Evolutionary conservation across 2,113 vertebrate species (phyloP), one percentile per base, ranked within the genome.

Genomic region (Ivindomyrus marchei): DNA sequence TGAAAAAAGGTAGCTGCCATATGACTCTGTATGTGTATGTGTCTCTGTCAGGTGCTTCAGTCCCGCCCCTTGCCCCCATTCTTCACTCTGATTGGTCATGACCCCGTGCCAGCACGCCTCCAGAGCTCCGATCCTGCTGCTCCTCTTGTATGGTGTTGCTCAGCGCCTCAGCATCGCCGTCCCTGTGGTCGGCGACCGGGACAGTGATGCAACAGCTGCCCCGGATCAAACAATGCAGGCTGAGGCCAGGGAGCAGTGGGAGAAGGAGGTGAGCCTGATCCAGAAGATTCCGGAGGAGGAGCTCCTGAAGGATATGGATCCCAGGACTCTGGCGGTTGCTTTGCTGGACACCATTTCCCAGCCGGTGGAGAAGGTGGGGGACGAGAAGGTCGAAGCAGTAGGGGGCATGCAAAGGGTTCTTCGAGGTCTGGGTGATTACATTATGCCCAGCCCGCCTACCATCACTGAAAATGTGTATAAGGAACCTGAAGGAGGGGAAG

Each of bases 261-360:
- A 91, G 92, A 94, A 93, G 1, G 91, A 91, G 89, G 89, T 87
- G 88, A 77, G 52, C 39, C 92, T 89, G 80, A 84, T 91, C 50
- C 91, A 92, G 77, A 56, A 86, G 19, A 92, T 92, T 24, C 45
- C 83, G 9, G 94, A 91, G 50, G 94, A 93, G 62, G 94, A 95
- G 52, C 93, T 94, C 13, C 95, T 95, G 62, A 93, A 94, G 92
- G 96, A 96, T 88, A 93, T 94, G 87, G 96, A 96, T 91, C 95
- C 97, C 85, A 94, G 94, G 93, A 95, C 95, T 90, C 94, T 97
- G 47, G 96, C 96, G 24, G 93, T 95, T 0, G 94, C 97, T 50
- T 95, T 98, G 80, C 91, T 97, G 88, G 95, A 97, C 91, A 95
- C 96, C 2, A 94, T 97, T n/a, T 96, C 97, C 93, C 93, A 92